Base-by-base conservation (phyloP, 2,888 invertebrate genomes). In the Rhamnusium bicolor region DNA sequence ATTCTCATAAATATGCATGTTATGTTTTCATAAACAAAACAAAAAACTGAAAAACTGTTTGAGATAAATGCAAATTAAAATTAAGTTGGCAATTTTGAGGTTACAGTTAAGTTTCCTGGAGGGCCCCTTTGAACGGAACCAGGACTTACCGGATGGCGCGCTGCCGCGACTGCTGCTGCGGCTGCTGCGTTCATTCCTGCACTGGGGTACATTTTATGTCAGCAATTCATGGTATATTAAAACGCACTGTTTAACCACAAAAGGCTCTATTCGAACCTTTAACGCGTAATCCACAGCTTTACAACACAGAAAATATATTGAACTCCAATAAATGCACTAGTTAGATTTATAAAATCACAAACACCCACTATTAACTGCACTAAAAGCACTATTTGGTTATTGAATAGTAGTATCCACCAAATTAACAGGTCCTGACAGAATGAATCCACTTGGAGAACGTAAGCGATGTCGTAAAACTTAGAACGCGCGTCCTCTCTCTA, bases 111-210 rank as follows among this genome's bases (percentile, higher is more conserved):
- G 16, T 51, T 51, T 16, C 58, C 54, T 19, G 62, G 32, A n/a
- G 46, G 16, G 27, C 10, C 32, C 32, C 60, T 12, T 40, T 7
- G 24, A 29, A 21, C 6, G 27, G 14, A 49, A 65, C 19, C 16
- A 18, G 2, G 65, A 89, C 93, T 94, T 90, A 95, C 95, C 93
- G 95, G 95, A 92, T 95, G 95, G 90, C 95, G 92, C 80, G 95
- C 94, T 89, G 94, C 94, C 89, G 94, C 94, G 88, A 93, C 95
- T 87, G 94, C 95, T 87, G 94, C 94, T 87, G 94, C 94, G 88
- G 94, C 94, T 89, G 94, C 94, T 89, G 94, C 94, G 90, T 94
- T 95, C 93, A 94, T 95, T 91, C 94, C 94, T 90, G 94, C 93
- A 91, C 93, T 94, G 81, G 94, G 94, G 92, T 94, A 95, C 95